Evolutionary conservation across 2,113 vertebrate species (phyloP).

Genomic region (Podocnemis expansa): DNA sequence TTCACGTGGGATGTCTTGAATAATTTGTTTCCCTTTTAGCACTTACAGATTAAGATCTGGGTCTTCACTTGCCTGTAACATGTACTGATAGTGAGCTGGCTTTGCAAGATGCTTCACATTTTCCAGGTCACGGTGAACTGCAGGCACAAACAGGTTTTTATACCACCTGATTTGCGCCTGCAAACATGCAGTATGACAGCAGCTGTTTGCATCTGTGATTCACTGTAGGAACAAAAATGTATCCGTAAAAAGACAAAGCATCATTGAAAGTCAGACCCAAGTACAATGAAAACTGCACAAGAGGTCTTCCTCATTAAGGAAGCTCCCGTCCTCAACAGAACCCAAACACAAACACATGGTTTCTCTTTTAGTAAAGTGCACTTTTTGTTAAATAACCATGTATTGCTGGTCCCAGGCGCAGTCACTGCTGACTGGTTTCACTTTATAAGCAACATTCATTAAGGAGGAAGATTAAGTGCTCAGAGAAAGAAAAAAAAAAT

Average conservation of each 20-base stretch:
- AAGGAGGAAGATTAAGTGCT: conserved; percentile 36
- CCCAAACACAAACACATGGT: not conserved
- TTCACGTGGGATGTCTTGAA: rapidly evolving
- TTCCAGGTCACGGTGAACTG: not conserved
- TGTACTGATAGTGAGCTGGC: not conserved
- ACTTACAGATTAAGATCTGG: rapidly evolving
- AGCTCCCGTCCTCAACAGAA: not conserved
- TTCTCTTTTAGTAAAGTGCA: not conserved
- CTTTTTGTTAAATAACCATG: not conserved
- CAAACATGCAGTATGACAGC: not conserved
- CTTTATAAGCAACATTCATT: rapidly evolving
- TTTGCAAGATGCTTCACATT: not conserved
- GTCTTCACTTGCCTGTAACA: rapidly evolving
- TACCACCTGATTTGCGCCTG: not conserved
- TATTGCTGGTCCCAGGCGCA: not conserved
- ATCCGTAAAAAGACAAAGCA: not conserved
- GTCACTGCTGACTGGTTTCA: not conserved
- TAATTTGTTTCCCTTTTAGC: rapidly evolving
- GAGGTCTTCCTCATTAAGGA: not conserved
- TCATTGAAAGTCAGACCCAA: not conserved
- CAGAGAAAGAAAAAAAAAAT: conserved; percentile 72
- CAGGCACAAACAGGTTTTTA: not conserved
- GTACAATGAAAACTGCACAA: not conserved
- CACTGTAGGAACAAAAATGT: not conserved
- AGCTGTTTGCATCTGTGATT: not conserved